phyloP scores from a whole-genome alignment of 2,797 vertebrate species.

The Parambassis ranga region DNA sequence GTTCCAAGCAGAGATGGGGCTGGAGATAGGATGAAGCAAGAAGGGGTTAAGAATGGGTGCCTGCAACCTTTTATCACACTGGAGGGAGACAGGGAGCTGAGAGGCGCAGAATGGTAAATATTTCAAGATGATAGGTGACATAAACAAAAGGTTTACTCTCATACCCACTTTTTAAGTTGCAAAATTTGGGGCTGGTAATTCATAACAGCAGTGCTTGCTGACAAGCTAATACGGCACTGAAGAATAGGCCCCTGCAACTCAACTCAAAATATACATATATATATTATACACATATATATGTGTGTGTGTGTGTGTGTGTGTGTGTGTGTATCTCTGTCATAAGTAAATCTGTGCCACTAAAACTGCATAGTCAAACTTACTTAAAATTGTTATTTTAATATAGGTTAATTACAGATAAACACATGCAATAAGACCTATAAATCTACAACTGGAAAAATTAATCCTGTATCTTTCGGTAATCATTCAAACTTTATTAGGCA shows the following conservation, averaged over 20 bases:
- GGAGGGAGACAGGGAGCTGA: slow-evolving; percentile 75
- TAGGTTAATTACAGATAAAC: too few species aligned
- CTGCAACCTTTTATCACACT: slow-evolving; percentile 80
- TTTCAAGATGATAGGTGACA: slow-evolving; percentile 84
- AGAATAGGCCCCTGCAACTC: slow-evolving; percentile 58
- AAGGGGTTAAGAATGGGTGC: slow-evolving; percentile 76
- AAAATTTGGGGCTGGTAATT: slow-evolving; percentile 78
- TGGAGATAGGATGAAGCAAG: slow-evolving; percentile 57
- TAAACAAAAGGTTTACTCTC: slow-evolving; percentile 82
- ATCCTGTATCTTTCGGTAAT: background rate
- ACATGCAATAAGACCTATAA: too few species aligned
- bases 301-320: too few species aligned
- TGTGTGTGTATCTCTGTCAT: background rate
- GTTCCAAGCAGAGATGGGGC: slow-evolving; percentile 47
- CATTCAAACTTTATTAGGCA: slow-evolving; percentile 5
- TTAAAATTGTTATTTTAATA: too few species aligned
- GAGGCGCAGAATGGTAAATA: slow-evolving; percentile 77
- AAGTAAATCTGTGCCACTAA: slow-evolving; percentile 16
- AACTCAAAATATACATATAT: background rate
- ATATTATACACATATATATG: background rate
- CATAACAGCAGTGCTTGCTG: slow-evolving; percentile 68
- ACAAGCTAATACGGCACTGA: slow-evolving; percentile 66
- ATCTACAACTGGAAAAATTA: background rate
- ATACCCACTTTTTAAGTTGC: slow-evolving; percentile 80
- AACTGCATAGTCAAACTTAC: slow-evolving; percentile 15